Conservation (phyloP, 2,888 invertebrate genomes). For the Platycheirus rosarum region DNA sequence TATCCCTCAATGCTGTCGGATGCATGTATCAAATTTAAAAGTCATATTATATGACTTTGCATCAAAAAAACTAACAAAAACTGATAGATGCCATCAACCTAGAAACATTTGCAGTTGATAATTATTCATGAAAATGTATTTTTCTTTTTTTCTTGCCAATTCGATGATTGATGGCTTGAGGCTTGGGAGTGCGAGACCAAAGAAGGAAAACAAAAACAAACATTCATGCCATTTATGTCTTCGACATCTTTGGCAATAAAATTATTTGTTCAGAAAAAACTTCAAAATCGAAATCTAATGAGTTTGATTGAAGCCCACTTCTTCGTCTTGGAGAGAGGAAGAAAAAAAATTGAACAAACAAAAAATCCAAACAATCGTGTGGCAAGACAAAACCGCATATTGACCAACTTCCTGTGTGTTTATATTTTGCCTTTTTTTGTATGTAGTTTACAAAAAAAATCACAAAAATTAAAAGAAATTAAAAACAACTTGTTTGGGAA, state of each 20-base stretch:
- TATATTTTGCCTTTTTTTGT: no score
- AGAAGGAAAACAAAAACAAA: background rate
- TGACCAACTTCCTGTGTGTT: slow-evolving; percentile 72
- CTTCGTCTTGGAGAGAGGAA: slow-evolving; percentile 15
- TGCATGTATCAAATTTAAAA: slow-evolving; percentile 52
- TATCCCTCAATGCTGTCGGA: slow-evolving; percentile 36
- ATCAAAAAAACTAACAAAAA: slow-evolving; percentile 36
- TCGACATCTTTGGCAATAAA: slow-evolving; percentile 42
- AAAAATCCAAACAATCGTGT: slow-evolving; percentile 41
- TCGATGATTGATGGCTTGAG: slow-evolving; percentile 59
- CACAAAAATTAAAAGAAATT: slow-evolving; percentile 1
- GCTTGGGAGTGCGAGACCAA: slow-evolving; percentile 44
- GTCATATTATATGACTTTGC: slow-evolving; percentile 33
- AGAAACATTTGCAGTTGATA: slow-evolving; percentile 45
- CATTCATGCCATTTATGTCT: slow-evolving; percentile 33
- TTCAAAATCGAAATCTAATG: slow-evolving; percentile 57
- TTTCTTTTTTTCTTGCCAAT: slow-evolving; percentile 21
- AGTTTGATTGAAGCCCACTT: slow-evolving; percentile 60
- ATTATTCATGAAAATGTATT: slow-evolving; percentile 32
- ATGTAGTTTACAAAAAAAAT: no score
- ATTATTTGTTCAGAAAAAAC: slow-evolving; percentile 35
- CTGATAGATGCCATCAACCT: slow-evolving; percentile 61
- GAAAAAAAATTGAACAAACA: slow-evolving; percentile 1
- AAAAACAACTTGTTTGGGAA: slow-evolving; percentile 47
- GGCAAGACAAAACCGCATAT: slow-evolving; percentile 61